Percentiles rank a stretch among this genome's conserved stretches.
Conservation (phyloP, 2,113 vertebrate species). For the Pedionomus torquatus region DNA sequence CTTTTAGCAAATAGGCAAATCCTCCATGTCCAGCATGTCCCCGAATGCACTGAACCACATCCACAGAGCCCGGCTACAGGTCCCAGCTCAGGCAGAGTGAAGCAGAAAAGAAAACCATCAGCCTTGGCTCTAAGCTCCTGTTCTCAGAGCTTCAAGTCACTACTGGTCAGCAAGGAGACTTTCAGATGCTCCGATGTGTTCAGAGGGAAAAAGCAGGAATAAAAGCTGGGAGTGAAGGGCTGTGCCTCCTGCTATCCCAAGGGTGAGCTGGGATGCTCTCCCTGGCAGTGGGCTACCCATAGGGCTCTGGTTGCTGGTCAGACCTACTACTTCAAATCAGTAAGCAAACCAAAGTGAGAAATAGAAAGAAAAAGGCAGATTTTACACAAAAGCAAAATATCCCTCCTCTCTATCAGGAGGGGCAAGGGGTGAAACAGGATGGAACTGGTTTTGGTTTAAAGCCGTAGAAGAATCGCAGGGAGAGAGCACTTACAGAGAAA, state of each 20-base stretch:
- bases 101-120: neutral
- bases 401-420: neutral
- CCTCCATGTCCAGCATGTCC: slow-evolving; percentile 20
- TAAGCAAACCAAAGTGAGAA: neutral
- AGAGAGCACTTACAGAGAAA: slow-evolving; percentile 51
- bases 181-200: neutral
- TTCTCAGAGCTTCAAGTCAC: neutral
- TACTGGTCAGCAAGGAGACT: neutral
- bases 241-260: neutral
- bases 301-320: neutral
- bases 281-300: neutral
- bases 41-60: rapidly evolving
- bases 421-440: slow-evolving; percentile 40
- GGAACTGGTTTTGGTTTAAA: slow-evolving; percentile 53
- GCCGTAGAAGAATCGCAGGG: neutral
- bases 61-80: neutral
- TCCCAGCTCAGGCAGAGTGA: neutral
- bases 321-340: neutral
- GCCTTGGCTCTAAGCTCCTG: slow-evolving; percentile 11
- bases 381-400: neutral
- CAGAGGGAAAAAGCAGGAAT: neutral
- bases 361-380: neutral
- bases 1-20: neutral
- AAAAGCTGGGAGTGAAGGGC: neutral
- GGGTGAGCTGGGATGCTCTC: neutral